These are phyloP conservation scores for Oxyura jamaicensis DNA, from an alignment of 2,113 vertebrate species.

Conservation along the genomic window DNA sequence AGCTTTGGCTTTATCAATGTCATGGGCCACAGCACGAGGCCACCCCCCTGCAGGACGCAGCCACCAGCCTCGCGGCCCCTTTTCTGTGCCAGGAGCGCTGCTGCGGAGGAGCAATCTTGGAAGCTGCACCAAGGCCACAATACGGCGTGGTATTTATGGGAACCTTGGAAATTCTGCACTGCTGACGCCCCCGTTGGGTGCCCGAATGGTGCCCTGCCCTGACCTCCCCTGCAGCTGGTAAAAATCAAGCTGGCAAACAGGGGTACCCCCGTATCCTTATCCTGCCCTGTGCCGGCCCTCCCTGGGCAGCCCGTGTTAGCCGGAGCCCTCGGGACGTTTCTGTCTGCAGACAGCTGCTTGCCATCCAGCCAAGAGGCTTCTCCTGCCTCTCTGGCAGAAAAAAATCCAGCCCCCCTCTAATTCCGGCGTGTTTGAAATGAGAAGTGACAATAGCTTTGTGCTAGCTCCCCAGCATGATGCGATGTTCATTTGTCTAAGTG, in stretches of 20 bases:
- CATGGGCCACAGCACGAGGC: accelerated
- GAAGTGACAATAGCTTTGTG: not conserved
- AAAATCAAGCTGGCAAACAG: not conserved
- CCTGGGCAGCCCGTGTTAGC: accelerated
- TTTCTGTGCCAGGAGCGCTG: not conserved
- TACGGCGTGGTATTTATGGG: accelerated
- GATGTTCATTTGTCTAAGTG: not conserved
- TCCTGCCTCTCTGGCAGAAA: not conserved
- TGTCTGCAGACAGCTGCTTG: not conserved
- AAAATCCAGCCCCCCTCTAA: not conserved
- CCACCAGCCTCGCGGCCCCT: not conserved
- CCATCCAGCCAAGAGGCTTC: not conserved
- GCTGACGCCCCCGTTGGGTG: not conserved
- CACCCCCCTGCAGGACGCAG: not conserved
- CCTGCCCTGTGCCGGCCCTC: not conserved
- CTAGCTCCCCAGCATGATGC: not conserved
- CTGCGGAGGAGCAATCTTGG: not conserved
- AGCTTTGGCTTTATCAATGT: not conserved
- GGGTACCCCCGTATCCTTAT: accelerated
- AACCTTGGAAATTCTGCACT: not conserved
- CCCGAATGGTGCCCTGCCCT: not conserved
- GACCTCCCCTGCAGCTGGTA: not conserved
- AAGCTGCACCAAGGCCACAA: not conserved
- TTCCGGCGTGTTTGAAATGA: not conserved
- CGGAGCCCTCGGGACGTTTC: not conserved